phyloP scores from a whole-genome alignment of 2,113 vertebrate genomes.

The Otolemur garnettii region DNA sequence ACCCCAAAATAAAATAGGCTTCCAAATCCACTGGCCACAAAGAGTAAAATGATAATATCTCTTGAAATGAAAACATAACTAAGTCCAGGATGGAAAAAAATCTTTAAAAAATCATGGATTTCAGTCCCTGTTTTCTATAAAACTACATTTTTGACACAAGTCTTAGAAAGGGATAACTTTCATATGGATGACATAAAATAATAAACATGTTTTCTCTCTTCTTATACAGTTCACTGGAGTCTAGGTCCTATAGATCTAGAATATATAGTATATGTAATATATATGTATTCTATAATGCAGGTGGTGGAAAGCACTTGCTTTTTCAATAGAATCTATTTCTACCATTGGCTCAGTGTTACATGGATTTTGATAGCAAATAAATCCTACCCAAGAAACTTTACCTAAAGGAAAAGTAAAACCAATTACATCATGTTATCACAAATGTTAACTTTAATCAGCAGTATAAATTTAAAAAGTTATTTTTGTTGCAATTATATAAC shows the following conservation, averaged over 20 bases:
- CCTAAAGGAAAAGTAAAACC: background rate
- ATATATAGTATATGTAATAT: too few species aligned
- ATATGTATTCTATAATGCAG: too few species aligned
- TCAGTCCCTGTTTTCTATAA: slow-evolving; percentile 39
- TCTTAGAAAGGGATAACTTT: slow-evolving; percentile 45
- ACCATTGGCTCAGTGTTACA: background rate
- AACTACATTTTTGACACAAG: slow-evolving; percentile 27
- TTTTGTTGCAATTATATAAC: background rate
- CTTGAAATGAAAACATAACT: slow-evolving; percentile 56
- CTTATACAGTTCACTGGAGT: background rate
- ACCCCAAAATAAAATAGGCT: background rate
- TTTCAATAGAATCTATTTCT: background rate
- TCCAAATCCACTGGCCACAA: slow-evolving; percentile 16
- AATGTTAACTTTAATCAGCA: background rate
- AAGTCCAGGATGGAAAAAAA: slow-evolving; percentile 19
- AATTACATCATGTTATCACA: background rate
- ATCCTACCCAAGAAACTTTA: background rate
- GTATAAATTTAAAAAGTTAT: background rate
- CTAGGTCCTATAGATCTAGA: background rate
- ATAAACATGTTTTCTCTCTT: slow-evolving; percentile 56
- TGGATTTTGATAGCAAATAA: slow-evolving; percentile 28
- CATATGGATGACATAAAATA: slow-evolving; percentile 57
- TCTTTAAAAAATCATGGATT: background rate
- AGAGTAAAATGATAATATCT: slow-evolving; percentile 47
- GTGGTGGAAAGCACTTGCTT: background rate